Conservation (phyloP, 2,797 vertebrate species). For the Halcyon leucocephala region DNA sequence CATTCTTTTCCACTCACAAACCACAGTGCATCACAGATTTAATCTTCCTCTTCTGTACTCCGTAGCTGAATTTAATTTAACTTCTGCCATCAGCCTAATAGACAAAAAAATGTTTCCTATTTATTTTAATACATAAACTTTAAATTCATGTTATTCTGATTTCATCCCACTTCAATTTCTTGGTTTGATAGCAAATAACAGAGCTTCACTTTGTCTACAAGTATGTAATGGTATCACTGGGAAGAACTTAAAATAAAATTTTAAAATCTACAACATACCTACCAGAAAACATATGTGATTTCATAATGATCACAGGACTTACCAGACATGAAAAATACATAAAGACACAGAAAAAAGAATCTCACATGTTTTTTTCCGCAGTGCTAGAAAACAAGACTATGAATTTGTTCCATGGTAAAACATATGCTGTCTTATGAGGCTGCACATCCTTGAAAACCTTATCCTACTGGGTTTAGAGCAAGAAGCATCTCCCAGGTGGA, state of each 20-base stretch:
- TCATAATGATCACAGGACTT: not conserved
- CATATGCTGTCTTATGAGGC: not conserved
- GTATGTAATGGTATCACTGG: not conserved
- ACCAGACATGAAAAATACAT: not conserved
- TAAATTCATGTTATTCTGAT: constrained; percentile 48
- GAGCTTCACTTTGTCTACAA: not conserved
- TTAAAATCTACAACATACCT: not conserved
- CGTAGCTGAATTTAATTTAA: constrained; percentile 61
- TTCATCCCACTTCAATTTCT: constrained; percentile 43
- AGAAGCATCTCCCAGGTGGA: not conserved
- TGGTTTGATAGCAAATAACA: constrained; percentile 23
- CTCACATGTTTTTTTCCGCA: not conserved
- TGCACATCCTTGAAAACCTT: not conserved
- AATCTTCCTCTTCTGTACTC: constrained; percentile 54
- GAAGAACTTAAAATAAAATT: not conserved
- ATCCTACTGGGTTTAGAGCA: not conserved
- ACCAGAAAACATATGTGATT: not conserved
- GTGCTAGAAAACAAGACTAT: not conserved
- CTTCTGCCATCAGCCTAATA: constrained; percentile 41
- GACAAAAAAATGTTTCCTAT: constrained; percentile 42
- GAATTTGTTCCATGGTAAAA: not conserved
- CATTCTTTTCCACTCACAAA: constrained; percentile 57
- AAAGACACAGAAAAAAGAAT: not conserved
- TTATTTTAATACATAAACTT: constrained; percentile 57
- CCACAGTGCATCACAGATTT: constrained; percentile 60